Evolutionary conservation across 2,797 vertebrate species (phyloP).

Genomic region (Pseudochirops cupreus): DNA sequence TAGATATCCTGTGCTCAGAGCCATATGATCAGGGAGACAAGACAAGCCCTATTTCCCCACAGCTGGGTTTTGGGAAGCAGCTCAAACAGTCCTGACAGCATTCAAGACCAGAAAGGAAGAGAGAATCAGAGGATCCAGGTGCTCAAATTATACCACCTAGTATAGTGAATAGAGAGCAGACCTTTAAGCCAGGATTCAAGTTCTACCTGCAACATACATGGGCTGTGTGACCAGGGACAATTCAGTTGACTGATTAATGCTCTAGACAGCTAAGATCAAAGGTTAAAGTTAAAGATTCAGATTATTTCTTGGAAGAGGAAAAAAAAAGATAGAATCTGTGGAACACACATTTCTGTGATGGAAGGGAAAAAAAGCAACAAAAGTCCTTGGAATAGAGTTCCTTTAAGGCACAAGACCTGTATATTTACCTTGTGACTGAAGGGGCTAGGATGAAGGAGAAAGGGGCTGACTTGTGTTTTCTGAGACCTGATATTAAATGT

Average conservation of each 20-base stretch:
- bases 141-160: neutral
- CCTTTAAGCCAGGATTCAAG: neutral
- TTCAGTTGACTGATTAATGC: neutral
- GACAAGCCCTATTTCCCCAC: neutral
- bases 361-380: neutral
- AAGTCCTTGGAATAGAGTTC: neutral
- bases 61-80: neutral
- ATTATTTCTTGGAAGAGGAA: neutral
- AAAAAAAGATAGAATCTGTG: neutral
- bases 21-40: neutral
- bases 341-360: neutral
- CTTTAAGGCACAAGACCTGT: neutral
- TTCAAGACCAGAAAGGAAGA: neutral
- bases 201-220: neutral
- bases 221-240: neutral
- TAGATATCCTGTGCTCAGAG: neutral
- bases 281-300: neutral
- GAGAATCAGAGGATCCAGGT: neutral
- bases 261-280: neutral
- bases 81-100: neutral
- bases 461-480: neutral
- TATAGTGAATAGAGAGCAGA: neutral
- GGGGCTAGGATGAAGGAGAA: neutral
- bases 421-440: neutral
- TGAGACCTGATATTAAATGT: neutral